Conservation (phyloP, 2,113 vertebrate species). For the Apodemus speciosus region DNA sequence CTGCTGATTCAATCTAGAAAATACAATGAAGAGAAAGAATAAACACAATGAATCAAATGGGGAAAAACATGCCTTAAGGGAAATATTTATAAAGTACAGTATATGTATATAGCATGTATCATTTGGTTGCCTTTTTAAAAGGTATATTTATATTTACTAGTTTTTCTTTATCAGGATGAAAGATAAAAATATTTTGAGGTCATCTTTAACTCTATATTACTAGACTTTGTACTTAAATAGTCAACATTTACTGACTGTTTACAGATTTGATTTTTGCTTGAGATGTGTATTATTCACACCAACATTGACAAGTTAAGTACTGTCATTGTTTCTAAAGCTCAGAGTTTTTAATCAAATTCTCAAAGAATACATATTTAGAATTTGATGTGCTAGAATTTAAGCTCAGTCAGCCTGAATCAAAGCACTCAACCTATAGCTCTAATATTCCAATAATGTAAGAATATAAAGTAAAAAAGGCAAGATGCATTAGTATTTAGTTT, state of each 20-base stretch:
- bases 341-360: neutral
- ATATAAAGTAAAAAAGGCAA: neutral
- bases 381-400: neutral
- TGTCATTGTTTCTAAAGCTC: constrained; percentile 14
- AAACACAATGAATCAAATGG: neutral
- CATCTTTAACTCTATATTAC: neutral
- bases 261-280: neutral
- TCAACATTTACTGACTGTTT: neutral
- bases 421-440: neutral
- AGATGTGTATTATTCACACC: neutral
- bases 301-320: neutral
- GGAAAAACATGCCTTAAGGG: neutral
- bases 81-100: neutral
- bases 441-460: neutral
- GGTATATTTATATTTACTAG: neutral
- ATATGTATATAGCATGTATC: neutral
- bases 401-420: neutral
- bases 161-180: neutral
- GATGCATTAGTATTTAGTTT: neutral
- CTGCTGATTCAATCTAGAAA: constrained; percentile 94
- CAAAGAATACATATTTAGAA: neutral
- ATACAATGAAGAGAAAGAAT: neutral
- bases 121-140: neutral
- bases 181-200: neutral
- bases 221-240: constrained; percentile 2